These are phyloP conservation scores for Brenthis hecate DNA, from an alignment of 2,888 invertebrate genomes.

Conservation along the genomic window DNA sequence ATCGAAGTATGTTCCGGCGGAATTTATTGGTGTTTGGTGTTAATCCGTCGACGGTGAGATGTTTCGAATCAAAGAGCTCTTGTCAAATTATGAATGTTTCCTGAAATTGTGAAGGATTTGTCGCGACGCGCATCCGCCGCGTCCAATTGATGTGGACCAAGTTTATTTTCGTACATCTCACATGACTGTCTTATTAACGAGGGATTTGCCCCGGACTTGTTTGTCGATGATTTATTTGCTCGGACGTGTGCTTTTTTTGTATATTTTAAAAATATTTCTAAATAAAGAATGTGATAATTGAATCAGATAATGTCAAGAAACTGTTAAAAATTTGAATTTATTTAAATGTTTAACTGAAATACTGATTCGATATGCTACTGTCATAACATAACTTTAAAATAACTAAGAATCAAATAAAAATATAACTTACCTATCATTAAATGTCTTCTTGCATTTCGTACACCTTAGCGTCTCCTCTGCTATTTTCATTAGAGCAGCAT, in stretches of 20 bases:
- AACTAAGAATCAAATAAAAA: not conserved
- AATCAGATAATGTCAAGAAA: too few relatives aligned
- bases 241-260: not conserved
- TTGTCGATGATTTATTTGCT: not conserved
- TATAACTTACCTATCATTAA: slow-evolving; percentile 32
- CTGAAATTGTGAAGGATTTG: slow-evolving; percentile 76
- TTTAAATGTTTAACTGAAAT: too few relatives aligned
- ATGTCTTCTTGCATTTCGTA: slow-evolving; percentile 50
- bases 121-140: slow-evolving; percentile 64
- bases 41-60: slow-evolving; percentile 51
- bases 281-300: too few relatives aligned
- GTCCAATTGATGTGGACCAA: slow-evolving; percentile 9
- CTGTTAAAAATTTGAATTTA: too few relatives aligned
- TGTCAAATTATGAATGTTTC: slow-evolving; percentile 75
- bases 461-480: slow-evolving; percentile 34
- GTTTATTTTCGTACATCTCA: slow-evolving; percentile 12
- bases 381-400: not conserved
- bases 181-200: slow-evolving; percentile 12
- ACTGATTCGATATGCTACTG: not conserved
- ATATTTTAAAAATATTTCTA: not conserved
- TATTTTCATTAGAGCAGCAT: slow-evolving; percentile 17
- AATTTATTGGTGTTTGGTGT: slow-evolving; percentile 64
- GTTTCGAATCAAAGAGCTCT: slow-evolving; percentile 63
- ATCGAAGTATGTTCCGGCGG: slow-evolving; percentile 66
- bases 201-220: slow-evolving; percentile 2